These are phyloP conservation scores for Chamaea fasciata DNA, from an alignment of 2,113 vertebrate species.

Conservation along the genomic window DNA sequence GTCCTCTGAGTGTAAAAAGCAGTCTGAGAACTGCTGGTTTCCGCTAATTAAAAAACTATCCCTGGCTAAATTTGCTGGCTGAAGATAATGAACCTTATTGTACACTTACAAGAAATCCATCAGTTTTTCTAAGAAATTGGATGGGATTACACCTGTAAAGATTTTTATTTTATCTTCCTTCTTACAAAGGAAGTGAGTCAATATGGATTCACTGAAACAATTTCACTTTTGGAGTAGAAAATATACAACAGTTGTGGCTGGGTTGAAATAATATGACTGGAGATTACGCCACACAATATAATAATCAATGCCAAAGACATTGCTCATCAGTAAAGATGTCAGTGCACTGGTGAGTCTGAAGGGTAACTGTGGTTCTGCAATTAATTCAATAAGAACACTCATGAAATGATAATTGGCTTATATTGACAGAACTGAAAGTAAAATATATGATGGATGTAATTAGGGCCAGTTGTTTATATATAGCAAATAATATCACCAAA, in stretches of 20 bases:
- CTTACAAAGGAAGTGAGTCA: neutral
- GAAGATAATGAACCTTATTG: neutral
- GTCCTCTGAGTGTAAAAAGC: neutral
- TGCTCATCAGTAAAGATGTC: neutral
- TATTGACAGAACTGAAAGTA: neutral
- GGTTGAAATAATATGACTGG: neutral
- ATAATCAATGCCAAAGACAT: neutral
- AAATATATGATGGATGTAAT: neutral
- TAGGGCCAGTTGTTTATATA: neutral
- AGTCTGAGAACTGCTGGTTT: neutral
- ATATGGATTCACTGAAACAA: neutral
- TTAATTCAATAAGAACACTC: neutral
- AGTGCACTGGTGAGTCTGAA: neutral
- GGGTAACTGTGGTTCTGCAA: neutral
- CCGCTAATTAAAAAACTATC: neutral
- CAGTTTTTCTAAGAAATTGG: neutral
- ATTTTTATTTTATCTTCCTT: neutral
- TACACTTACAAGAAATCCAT: neutral
- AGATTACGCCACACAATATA: neutral
- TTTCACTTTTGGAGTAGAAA: neutral
- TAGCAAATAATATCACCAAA: neutral
- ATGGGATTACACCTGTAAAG: neutral
- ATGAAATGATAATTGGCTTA: neutral
- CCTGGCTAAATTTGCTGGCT: neutral
- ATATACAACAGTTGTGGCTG: neutral